Conservation (phyloP, 2,888 invertebrate species). For the Pyrgus malvae region DNA sequence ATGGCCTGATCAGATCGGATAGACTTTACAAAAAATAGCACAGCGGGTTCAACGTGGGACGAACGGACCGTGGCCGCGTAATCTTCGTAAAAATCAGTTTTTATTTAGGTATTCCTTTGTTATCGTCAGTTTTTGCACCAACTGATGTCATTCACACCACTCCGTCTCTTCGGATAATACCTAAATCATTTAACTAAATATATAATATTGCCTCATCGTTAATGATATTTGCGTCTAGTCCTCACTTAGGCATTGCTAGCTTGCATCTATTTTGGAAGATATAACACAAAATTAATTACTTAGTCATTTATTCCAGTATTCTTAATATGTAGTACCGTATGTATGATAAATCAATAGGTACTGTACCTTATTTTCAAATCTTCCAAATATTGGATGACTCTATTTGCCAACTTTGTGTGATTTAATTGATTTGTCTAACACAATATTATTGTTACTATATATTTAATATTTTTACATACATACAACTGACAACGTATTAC, state of each 20-base stretch:
- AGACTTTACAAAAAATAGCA: conserved; percentile 33
- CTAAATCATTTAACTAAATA: conserved; percentile 10
- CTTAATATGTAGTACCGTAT: no score
- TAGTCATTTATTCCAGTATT: no score
- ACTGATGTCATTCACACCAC: conserved; percentile 66
- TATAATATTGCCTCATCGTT: conserved; percentile 4
- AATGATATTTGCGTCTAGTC: background rate
- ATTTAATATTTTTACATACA: no score
- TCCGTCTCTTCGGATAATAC: conserved; percentile 13
- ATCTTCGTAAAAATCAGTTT: conserved; percentile 61
- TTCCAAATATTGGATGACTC: no score
- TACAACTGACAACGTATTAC: no score
- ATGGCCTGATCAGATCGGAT: conserved; percentile 35
- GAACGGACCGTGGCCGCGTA: conserved; percentile 53
- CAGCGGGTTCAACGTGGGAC: conserved; percentile 33
- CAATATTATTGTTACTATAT: no score
- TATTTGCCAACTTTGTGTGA: no score
- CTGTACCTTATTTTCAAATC: no score
- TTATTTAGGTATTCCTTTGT: conserved; percentile 49
- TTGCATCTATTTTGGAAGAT: no score
- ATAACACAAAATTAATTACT: no score
- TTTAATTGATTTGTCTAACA: no score
- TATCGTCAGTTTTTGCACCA: conserved; percentile 53
- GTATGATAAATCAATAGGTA: no score
- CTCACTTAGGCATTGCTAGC: background rate